Conservation (phyloP, 1,140 invertebrate species). For the Drosophila murphyi region DNA sequence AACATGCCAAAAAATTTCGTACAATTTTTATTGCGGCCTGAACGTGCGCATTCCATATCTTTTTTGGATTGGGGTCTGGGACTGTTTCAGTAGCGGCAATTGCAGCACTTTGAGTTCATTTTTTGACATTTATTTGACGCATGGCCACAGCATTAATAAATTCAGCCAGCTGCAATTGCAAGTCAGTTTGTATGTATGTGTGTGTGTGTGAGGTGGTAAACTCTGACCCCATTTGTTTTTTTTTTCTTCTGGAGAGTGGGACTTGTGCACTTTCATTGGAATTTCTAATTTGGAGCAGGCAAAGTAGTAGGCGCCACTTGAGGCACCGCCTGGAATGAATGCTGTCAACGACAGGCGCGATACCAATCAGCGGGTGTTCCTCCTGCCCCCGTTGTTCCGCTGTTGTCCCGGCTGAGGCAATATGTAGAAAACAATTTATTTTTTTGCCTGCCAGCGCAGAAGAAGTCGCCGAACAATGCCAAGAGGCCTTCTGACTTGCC, state of each 20-base stretch:
- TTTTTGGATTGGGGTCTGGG: background rate
- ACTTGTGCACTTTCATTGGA: slow-evolving; percentile 36
- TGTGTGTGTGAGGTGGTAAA: background rate
- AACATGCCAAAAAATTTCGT: slow-evolving; percentile 71
- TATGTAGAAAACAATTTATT: slow-evolving; percentile 77
- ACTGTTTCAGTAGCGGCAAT: slow-evolving; percentile 30
- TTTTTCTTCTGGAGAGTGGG: background rate
- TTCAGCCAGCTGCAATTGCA: slow-evolving; percentile 55
- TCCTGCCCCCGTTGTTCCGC: background rate
- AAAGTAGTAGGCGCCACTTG: slow-evolving; percentile 45
- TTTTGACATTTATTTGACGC: slow-evolving; percentile 80
- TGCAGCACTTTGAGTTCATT: slow-evolving; percentile 60
- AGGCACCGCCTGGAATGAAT: slow-evolving; percentile 34
- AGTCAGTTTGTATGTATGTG: background rate
- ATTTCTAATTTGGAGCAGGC: slow-evolving; percentile 45
- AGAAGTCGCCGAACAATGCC: slow-evolving; percentile 59
- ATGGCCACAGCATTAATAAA: slow-evolving; percentile 72
- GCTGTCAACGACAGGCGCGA: slow-evolving; percentile 73
- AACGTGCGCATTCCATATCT: slow-evolving; percentile 46
- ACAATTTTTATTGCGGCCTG: slow-evolving; percentile 61
- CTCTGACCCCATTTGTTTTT: slow-evolving; percentile 33
- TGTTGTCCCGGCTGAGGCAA: slow-evolving; percentile 16
- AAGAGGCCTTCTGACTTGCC: slow-evolving; percentile 70
- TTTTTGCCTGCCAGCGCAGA: slow-evolving; percentile 48
- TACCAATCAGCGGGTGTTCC: slow-evolving; percentile 56